Evolutionary conservation across 2,113 vertebrate genomes (phyloP), one percentile per base, ranked within the genome.

Genomic region (Pteropus alecto): DNA sequence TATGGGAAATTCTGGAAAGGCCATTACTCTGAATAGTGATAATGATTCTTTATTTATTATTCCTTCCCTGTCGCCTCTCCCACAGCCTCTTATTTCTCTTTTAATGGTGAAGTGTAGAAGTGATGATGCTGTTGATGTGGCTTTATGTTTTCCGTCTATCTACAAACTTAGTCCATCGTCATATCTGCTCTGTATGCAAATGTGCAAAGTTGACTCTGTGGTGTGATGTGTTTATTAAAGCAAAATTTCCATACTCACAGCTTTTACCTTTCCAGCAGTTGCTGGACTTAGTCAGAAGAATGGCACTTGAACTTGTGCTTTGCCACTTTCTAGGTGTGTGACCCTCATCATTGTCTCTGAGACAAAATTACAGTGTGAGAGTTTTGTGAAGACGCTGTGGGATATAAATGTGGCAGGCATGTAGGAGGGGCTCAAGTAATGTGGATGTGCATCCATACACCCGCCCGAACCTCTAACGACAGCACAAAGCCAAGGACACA

Each of bases 401-500:
- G 13, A 33, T 35, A 56, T 26, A 43, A 33, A 54, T 2, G 26
- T 61, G n/a, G 28, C 1, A 19, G 51, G 7, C 9, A 13, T 0
- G 3, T 5, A 35, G 48, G 41, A 78, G 14, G 18, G 1, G n/a
- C 60, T 86, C 24, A 15, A 24, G 63, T 11, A 67, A 41, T 30
- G 15, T 9, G 51, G 16, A 6, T 26, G 24, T 38, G 13, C 5
- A 2, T 35, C 26, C 77, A 33, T 0, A 7, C 4, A 46, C 19
- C 56, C 7, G 26, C 24, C 11, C 1, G 0, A 21, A 46, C 21
- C 33, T 74, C 13, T 22, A 28, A 65, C 30, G 35, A 21, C 46
- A 76, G 63, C 48, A 35, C 7, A 6, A 76, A 35, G 22, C 6
- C 71, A 48, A 38, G 26, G 41, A 11, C 26, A 14, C 0, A 4